Evolutionary conservation across 2,797 vertebrate species (phyloP), one percentile per base, ranked within the genome.

Genomic region (Mus minutoides): DNA sequence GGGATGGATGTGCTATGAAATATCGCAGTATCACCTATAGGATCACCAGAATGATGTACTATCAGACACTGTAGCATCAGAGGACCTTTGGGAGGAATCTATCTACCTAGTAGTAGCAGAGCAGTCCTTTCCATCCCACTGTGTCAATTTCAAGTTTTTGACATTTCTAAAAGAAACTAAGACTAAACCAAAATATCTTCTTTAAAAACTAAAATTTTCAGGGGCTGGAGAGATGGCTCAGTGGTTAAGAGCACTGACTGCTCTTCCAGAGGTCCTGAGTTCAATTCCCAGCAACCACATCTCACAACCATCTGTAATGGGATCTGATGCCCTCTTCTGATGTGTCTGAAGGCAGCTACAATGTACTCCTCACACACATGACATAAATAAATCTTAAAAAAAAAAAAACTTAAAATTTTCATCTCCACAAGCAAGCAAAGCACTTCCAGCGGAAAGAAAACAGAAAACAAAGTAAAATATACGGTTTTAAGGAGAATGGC

Each of bases 1-100:
- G 71, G 71, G 71, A 26, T 24, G 37, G 46, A 24, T 43, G 80
- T 10, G 3, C 69, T 31, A 3, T 0, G 0, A 29, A 22, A 40
- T 4, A 19, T 7, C 7, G 9, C 1, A 34, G 22, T 16, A 78
- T 43, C 71, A 17, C 40, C 37, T 1, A 0, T 0, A 11, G 0
- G 13, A 22, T 52, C 40, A 19, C 0, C 1, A 6, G 46, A n/a
- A 37, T 21, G 69, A 71, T 37, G 19, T 37, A 21, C 34, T 21
- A n/a, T n/a, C 16, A 71, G 17, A 71, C 67, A 71, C 67, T n/a
- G 67, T 16, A 37, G 17, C 16, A 78, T 37, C 2, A 0, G 0
- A 9, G 0, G 13, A 16, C 34, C 40, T 19, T 1, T 3, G 13
- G 49, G 40, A 46, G 12, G 6, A 69, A 37, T 3, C 24, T 4